Percentiles rank a stretch among this genome's conserved stretches.
These are phyloP conservation scores for Habropoda laboriosa DNA, from an alignment of 1,140 invertebrate genomes.

Conservation along the genomic window DNA sequence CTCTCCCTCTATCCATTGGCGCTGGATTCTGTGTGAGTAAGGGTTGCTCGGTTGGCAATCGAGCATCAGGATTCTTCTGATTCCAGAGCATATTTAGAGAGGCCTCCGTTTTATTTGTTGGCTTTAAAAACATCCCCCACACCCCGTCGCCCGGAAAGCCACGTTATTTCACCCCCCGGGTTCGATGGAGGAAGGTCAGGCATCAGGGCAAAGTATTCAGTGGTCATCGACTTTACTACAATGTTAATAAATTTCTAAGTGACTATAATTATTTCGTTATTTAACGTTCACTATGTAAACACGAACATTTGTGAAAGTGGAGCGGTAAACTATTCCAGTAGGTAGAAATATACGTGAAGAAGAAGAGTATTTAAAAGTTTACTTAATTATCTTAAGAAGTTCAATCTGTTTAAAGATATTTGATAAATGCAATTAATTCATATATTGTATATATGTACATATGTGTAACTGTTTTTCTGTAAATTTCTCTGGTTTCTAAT, in stretches of 20 bases:
- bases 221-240: neutral
- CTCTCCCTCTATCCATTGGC: neutral
- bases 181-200: neutral
- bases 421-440: too few species aligned
- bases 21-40: conserved; percentile 30
- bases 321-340: too few species aligned
- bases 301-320: too few species aligned
- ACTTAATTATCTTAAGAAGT: too few species aligned
- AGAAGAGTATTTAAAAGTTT: too few species aligned
- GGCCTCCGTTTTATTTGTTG: conserved; percentile 67
- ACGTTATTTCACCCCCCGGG: neutral
- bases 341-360: too few species aligned
- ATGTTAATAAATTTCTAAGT: neutral
- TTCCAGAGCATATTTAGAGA: conserved; percentile 69
- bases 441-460: too few species aligned
- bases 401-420: too few species aligned
- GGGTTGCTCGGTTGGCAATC: conserved; percentile 39
- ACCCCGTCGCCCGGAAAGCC: too few species aligned
- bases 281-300: neutral
- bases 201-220: neutral
- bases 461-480: too few species aligned
- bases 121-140: conserved; percentile 54
- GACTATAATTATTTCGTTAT: neutral
- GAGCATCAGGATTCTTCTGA: conserved; percentile 46
- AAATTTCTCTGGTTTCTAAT: too few species aligned